Evolutionary conservation across 2,113 vertebrate genomes (phyloP).

Genomic region (Gallinago paraguaiae): DNA sequence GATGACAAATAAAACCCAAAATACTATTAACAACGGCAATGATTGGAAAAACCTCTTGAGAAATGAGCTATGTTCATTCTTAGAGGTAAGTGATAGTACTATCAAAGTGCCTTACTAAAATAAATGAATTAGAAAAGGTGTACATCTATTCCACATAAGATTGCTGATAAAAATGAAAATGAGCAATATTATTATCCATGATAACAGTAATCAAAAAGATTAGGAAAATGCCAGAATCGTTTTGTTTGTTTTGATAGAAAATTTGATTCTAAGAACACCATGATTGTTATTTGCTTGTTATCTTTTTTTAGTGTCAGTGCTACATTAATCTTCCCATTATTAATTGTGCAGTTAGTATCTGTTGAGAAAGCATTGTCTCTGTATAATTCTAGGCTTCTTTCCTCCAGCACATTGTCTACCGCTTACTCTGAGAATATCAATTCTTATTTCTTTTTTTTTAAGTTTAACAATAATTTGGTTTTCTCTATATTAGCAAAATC

Average conservation of each 20-base stretch:
- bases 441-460: neutral
- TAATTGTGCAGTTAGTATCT: neutral
- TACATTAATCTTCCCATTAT: neutral
- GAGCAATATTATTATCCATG: neutral
- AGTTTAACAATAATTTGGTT: accelerated
- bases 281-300: neutral
- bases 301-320: neutral
- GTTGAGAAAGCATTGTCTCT: neutral
- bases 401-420: neutral
- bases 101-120: neutral
- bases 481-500: neutral
- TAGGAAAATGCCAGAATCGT: neutral
- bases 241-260: neutral
- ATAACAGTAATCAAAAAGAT: neutral
- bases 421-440: accelerated
- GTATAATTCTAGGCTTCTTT: neutral
- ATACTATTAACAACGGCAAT: neutral
- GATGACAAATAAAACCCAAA: neutral
- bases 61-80: neutral
- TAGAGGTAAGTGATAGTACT: neutral
- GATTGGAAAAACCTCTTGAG: neutral
- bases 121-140: neutral
- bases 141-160: neutral
- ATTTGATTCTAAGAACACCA: neutral
- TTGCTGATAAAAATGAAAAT: neutral